Base-by-base conservation (phyloP, 2,888 invertebrate species). In the Labia minor region DNA sequence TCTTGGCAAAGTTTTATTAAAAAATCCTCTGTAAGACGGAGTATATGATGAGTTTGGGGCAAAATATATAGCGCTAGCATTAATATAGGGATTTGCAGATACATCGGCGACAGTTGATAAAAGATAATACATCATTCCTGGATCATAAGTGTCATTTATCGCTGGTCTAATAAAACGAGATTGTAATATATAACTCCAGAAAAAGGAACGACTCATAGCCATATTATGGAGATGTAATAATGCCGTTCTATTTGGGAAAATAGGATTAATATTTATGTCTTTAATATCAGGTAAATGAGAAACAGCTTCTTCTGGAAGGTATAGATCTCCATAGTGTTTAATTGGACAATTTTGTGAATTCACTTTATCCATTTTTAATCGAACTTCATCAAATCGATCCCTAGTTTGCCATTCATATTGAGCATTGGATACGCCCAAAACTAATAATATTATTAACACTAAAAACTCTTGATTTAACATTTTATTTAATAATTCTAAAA, bases 71-170 rank as follows among this genome's bases (percentile, higher is more conserved):
- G 95, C 89, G 76, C 94, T 94, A 66, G 95, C 91, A 75, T 95
- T 95, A 70, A 95, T 89, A 72, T 89, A 88, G 0, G 90, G 89
- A 78, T 95, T 96, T 0, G 95, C 85, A 0, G 96, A 90, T 0
- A 98, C 92, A 77, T 98, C 97, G 0, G 98, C 95, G 0, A 95
- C 91, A 0, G 94, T 89, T 0, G 96, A 95, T 62, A 97, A 80
- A 76, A 95, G 95, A 75, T 95, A 95, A 75, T 97, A 97, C 93
- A 96, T 94, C 88, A 98, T 92, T 66, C 97, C 97, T 0, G 97
- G 97, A 79, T 97, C 96, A 72, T 93, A 92, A 0, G 93, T 92
- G 74, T 93, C 92, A 75, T 92, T 93, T 19, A 91, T 92, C 0
- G 91, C 92, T 0, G 93, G 93, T 21, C 93, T 81, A 72, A 93